phyloP scores from a whole-genome alignment of 2,888 invertebrate species.

The Napeogenes sylphis region DNA sequence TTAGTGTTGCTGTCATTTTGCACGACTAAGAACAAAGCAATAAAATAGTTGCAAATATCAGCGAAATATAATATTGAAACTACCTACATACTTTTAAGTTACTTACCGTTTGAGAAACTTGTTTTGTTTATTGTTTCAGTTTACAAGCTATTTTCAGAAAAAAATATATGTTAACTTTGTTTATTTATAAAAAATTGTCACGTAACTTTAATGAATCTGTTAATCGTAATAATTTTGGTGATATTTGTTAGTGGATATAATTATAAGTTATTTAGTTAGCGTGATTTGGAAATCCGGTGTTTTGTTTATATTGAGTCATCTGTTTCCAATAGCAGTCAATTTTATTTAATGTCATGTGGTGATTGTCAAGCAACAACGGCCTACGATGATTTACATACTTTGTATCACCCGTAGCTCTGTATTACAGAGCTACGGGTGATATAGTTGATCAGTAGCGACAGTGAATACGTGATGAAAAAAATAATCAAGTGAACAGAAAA shows the following conservation, averaged over 20 bases:
- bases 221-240: neutral
- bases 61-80: constrained; percentile 17
- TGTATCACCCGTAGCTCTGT: no score
- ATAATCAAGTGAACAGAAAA: no score
- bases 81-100: neutral
- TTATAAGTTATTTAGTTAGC: neutral
- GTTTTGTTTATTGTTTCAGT: neutral
- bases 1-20: constrained; percentile 3
- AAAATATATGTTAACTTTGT: neutral
- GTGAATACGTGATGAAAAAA: no score
- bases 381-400: no score
- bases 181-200: neutral
- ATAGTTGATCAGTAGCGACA: no score
- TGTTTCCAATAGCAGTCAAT: no score
- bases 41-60: constrained; percentile 9
- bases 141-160: neutral
- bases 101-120: constrained; percentile 13
- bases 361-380: no score
- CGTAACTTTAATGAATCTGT: neutral
- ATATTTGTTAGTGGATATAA: neutral
- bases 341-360: no score
- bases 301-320: no score
- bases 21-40: constrained; percentile 9
- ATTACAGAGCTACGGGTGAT: no score
- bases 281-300: neutral